These are phyloP conservation scores for Furcifer pardalis DNA, from an alignment of 2,797 vertebrate species.

Conservation along the genomic window DNA sequence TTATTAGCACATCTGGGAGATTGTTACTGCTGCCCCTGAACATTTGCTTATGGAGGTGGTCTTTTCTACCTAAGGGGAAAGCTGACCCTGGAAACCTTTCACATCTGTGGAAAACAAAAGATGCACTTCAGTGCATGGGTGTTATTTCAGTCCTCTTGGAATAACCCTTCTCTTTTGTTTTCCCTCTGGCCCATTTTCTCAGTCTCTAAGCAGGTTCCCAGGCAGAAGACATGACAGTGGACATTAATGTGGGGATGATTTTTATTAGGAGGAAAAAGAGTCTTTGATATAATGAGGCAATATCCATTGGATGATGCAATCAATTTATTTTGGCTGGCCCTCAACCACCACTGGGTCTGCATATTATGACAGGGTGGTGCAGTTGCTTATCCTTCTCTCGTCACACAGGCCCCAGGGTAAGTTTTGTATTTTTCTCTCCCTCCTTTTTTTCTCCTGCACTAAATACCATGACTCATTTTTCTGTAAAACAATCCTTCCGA, in stretches of 20 bases:
- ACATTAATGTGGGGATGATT: constrained; percentile 56
- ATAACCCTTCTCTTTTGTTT: background rate
- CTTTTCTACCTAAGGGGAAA: no score
- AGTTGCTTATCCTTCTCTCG: constrained; percentile 61
- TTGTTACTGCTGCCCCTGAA: background rate
- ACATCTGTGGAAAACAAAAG: background rate
- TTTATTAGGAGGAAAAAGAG: constrained; percentile 62
- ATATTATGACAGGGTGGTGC: constrained; percentile 73
- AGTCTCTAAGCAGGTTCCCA: constrained; percentile 37
- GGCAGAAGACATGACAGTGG: constrained; percentile 37
- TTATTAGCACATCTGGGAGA: background rate
- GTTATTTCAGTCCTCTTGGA: constrained; percentile 14
- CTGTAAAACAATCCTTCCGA: constrained; percentile 63
- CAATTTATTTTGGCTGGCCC: constrained; percentile 74
- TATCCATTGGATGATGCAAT: constrained; percentile 73
- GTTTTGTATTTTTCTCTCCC: constrained; percentile 9
- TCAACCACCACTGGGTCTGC: constrained; percentile 51
- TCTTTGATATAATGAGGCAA: constrained; percentile 70
- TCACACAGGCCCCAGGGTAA: constrained; percentile 62
- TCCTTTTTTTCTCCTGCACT: constrained; percentile 35
- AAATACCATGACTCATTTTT: constrained; percentile 68
- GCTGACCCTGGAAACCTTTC: background rate
- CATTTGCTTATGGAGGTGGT: background rate
- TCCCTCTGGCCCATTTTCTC: constrained; percentile 17
- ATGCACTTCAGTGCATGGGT: background rate